These are phyloP conservation scores for Halictus quadricinctus DNA, from an alignment of 2,888 invertebrate species.

Conservation along the genomic window DNA sequence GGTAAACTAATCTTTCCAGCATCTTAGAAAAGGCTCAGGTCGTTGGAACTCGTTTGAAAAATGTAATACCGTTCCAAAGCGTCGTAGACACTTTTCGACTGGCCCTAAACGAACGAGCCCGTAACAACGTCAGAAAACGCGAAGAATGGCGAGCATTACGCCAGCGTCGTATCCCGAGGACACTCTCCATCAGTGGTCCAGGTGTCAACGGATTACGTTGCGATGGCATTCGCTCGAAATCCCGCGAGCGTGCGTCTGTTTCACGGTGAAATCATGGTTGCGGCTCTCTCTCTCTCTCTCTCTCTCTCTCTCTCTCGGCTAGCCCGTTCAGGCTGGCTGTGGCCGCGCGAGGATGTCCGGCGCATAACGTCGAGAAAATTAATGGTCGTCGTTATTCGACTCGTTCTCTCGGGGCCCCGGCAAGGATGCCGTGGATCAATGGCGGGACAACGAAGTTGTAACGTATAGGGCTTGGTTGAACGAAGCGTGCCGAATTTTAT, in stretches of 20 bases:
- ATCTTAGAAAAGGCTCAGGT: background rate
- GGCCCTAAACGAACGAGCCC: no score
- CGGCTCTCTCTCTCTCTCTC: background rate
- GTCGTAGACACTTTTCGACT: no score
- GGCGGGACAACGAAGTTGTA: slow-evolving; percentile 56
- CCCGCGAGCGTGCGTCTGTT: background rate
- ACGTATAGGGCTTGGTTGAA: slow-evolving; percentile 46
- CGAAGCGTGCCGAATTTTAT: slow-evolving; percentile 63
- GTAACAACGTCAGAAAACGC: background rate
- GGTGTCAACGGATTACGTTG: slow-evolving; percentile 17
- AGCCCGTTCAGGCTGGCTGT: slow-evolving; percentile 28
- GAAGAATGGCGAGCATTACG: background rate
- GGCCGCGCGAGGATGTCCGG: slow-evolving; percentile 64
- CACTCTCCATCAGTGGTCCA: background rate
- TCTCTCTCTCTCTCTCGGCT: background rate
- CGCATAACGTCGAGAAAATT: slow-evolving; percentile 67
- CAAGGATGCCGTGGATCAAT: slow-evolving; percentile 57
- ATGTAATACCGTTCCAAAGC: no score
- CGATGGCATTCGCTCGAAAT: slow-evolving; percentile 12
- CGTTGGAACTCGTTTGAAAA: background rate
- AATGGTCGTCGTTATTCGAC: slow-evolving; percentile 69
- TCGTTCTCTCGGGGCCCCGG: slow-evolving; percentile 57
- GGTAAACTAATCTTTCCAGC: no score
- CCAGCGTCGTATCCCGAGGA: background rate
- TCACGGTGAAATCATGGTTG: slow-evolving; percentile 4